Evolutionary conservation across 2,113 vertebrate species (phyloP), one percentile per base, ranked within the genome.

Genomic region (Geococcyx californianus): DNA sequence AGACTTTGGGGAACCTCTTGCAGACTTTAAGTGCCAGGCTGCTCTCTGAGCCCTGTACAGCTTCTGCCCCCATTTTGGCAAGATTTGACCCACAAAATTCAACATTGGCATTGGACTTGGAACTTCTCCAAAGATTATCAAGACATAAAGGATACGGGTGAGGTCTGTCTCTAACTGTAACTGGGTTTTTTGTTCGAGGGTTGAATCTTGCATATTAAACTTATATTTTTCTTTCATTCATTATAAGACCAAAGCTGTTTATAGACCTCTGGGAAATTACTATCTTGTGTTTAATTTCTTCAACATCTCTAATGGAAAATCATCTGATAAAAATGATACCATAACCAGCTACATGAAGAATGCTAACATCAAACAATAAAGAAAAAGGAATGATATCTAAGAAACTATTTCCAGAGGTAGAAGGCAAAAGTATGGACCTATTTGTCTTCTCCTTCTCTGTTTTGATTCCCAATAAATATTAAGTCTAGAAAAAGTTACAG

Each of bases 1-100:
- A 95, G 67, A 93, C 82, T 94, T 88, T 68, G 90, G 83, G 75
- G 87, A 95, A 95, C 18, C 33, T 86, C 17, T 80, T 67, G 29
- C 51, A 83, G 33, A 59, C 21, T 90, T 59, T 28, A 83, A 31
- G 74, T 91, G 75, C 38, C 68, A 77, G 75, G 58, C 51, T 1
- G 0, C 7, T 67, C 33, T 87, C 63, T 54, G 38, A 70, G 38
- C 38, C 51, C 44, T 84, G 16, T n/a, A 40, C 1, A 14, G 55
- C 23, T 64, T 81, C 28, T 87, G 14, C 19, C 23, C 55, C 16
- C 1, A 1, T 24, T 51, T 68, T 88, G 59, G 51, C n/a, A 20
- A 76, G 4, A 7, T 66, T 1, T 1, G 1, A 89, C 13, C 14
- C 45, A 31, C 29, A 76, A 91, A 73, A 67, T 84, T 85, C 55